A percentile compares a stretch with the other conserved stretches of the same genome.
Evolutionary conservation across 2,888 invertebrate genomes (phyloP).

Genomic region (Hipparchia sbordonii): DNA sequence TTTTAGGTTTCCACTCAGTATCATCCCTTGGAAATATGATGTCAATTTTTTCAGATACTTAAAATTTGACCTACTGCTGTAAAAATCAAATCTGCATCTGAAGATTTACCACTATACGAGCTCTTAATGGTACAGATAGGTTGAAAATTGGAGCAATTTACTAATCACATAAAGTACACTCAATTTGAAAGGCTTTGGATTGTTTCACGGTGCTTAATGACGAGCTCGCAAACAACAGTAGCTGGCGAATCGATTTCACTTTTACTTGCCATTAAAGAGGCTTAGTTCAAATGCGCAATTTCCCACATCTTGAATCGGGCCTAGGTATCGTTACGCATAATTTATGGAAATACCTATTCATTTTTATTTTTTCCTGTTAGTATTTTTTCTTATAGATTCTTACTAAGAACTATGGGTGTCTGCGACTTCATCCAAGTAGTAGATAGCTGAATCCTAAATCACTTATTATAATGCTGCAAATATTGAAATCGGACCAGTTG

Average conservation of each 20-base stretch:
- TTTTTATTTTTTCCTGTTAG: neutral
- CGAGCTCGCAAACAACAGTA: constrained; percentile 32
- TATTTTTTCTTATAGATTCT: neutral
- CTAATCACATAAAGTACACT: neutral
- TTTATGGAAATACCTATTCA: neutral
- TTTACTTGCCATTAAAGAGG: constrained; percentile 44
- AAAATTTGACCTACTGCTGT: too few species aligned
- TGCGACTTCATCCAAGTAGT: too few species aligned
- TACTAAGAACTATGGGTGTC: neutral
- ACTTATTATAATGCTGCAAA: too few species aligned
- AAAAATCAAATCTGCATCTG: too few species aligned
- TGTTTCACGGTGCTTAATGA: constrained; percentile 46
- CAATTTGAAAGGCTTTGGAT: constrained; percentile 22
- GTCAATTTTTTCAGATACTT: too few species aligned
- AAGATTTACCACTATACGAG: too few species aligned
- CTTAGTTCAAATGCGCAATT: constrained; percentile 38
- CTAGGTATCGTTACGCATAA: neutral
- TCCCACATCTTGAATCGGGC: constrained; percentile 25
- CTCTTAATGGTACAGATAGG: too few species aligned
- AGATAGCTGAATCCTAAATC: too few species aligned
- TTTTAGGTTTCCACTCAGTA: too few species aligned
- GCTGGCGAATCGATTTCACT: constrained; percentile 57
- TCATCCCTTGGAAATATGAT: too few species aligned
- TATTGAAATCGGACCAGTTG: too few species aligned
- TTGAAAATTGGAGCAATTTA: constrained; percentile 5